Evolutionary conservation across 1,140 invertebrate species (phyloP), one percentile per base, ranked within the genome.

Genomic region (Rhynchophorus ferrugineus): DNA sequence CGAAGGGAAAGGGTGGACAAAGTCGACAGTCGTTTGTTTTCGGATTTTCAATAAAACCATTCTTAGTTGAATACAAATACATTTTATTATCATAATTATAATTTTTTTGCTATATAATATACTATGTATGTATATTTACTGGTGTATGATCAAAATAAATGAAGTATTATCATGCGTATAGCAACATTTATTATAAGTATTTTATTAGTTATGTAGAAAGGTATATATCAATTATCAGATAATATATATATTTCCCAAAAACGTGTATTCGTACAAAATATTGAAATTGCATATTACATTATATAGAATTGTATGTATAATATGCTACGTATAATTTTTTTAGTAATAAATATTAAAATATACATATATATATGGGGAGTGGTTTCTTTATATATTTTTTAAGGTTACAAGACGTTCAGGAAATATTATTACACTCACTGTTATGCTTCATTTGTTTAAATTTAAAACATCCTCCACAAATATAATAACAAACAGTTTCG

Each of bases 191-290:
- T 66, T 66, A 67, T 67, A 67, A 61, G 63, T 67, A 63, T 62
- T 65, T 60, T 55, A 48, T 50, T 63, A 66, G 58, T 65, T 66
- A 69, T 65, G 64, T 69, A 69, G 67, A 69, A 69, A 68, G 65
- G 61, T 69, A 67, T 65, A 66, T 68, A 66, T 61, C 59, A 65
- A 61, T 65, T 58, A 66, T 60, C 66, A 66, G 61, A 63, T 61
- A 68, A 65, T 67, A 69, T 67, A 67, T 49, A 56, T 54, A 45
- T 63, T 68, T 65, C 65, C 63, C 56, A 65, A 69, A 68, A 69
- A 69, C 67, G 66, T 69, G 67, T 68, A 68, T 62, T 69, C 66
- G 64, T 69, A 69, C 59, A 69, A 68, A 67, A 69, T 69, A 68
- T 64, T 64, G 65, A 11, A 48, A 62, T 48, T 48, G 63, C 61